Evolutionary conservation across 2,797 vertebrate species (phyloP), one percentile per base, ranked within the genome.

Genomic region (Sciaenops ocellatus): DNA sequence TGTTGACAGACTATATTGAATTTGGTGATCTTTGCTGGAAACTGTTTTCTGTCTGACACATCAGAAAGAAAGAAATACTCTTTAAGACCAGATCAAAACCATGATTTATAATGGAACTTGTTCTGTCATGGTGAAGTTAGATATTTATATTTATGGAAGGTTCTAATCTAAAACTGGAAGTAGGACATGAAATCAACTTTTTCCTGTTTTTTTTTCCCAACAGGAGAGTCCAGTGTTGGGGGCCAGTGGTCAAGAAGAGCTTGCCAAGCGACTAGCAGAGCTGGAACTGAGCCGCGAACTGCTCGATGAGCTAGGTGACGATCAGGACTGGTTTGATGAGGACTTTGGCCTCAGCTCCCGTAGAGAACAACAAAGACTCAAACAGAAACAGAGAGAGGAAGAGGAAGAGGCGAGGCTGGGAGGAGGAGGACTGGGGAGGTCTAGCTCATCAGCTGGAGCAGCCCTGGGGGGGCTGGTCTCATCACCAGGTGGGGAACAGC

Each of bases 301-400:
- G 73, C 93, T 98, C 10, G 96, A 97, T 1, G 94, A 94, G 10
- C 88, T 98, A 18, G 96, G 96, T 72, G 97, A 99, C 44, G 98
- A 99, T 60, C 97, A 97, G 69, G 98, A 99, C 92, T 99, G 98
- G 98, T 99, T 99, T 89, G 98, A 99, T 89, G 98, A 99, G 88
- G 98, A 99, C 94, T 99, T 97, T 92, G 98, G 98, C 67, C 96
- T 99, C 87, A 98, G 96, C 85, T 97, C 96, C 46, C 95, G 50
- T 12, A 96, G 96, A 90, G 94, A 96, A 86, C 96, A 96, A 77
- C 96, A 97, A 88, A 93, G 91, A 64, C 89, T 92, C 48, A 95
- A 95, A 83, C 94, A 96, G 65, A 94, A 93, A 30, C 95, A 96
- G 90, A 82, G 78, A 65, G 79, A 89, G 68, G 87, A 82, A 65